A percentile compares a stretch with the other conserved stretches of the same genome.
phyloP scores from a whole-genome alignment of 2,888 invertebrate species.

The Drosophila anceps region DNA sequence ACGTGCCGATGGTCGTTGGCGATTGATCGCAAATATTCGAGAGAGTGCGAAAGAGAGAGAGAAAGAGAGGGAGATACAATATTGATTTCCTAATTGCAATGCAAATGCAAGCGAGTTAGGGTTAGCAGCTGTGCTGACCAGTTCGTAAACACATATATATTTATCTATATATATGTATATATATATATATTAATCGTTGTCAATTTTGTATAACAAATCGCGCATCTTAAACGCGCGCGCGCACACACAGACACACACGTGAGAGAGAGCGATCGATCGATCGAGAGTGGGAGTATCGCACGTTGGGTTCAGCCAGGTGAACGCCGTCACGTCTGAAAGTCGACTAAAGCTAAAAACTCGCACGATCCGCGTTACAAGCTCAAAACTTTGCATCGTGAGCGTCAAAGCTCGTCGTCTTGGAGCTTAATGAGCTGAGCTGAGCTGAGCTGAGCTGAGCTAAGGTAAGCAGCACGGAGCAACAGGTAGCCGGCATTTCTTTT shows the following conservation, averaged over 20 bases:
- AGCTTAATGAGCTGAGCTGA: conserved; percentile 46
- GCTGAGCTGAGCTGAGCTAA: conserved; percentile 24
- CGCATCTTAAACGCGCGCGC: conserved; percentile 39
- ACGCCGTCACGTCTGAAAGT: conserved; percentile 74
- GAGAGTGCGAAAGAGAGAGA: conserved; percentile 11
- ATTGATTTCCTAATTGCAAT: conserved; percentile 51
- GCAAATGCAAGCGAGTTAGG: conserved; percentile 18
- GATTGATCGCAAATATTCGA: conserved; percentile 27
- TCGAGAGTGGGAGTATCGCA: conserved; percentile 14
- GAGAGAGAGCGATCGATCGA: background rate
- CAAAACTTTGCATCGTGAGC: conserved; percentile 28
- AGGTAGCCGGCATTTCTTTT: conserved; percentile 70
- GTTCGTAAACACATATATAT: conserved; percentile 57
- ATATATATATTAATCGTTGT: conserved; percentile 46
- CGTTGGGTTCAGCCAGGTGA: conserved; percentile 62
- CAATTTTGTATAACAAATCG: conserved; percentile 41
- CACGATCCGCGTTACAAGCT: conserved; percentile 51
- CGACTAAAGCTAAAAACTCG: conserved; percentile 60
- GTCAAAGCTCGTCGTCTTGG: conserved; percentile 47
- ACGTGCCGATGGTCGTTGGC: conserved; percentile 61
- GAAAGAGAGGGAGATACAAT: conserved; percentile 24
- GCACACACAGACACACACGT: conserved; percentile 35
- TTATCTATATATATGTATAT: conserved; percentile 35
- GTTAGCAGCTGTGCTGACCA: conserved; percentile 63
- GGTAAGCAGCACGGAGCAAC: conserved; percentile 36